Evolutionary conservation across 2,797 vertebrate species (phyloP), one percentile per base, ranked within the genome.

Genomic region (Rhynchonycteris naso): DNA sequence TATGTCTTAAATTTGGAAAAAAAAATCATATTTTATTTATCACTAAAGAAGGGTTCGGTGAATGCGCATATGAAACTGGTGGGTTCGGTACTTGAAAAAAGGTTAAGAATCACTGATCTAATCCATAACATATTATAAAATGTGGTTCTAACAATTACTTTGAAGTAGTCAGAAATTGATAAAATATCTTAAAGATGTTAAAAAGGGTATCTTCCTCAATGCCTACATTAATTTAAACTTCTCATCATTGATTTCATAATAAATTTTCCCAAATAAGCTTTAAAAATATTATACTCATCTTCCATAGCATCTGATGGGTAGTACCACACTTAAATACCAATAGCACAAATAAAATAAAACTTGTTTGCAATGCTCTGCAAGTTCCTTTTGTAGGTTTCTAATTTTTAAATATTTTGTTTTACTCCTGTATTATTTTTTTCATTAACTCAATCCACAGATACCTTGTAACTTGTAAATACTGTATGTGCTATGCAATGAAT

Each of bases 111-210:
- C n/a, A n/a, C n/a, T n/a, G n/a, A n/a, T n/a, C n/a, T n/a, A n/a
- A n/a, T n/a, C n/a, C n/a, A 59, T 14, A 86, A 14, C 28, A 21
- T 94, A 78, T 83, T 94, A 83, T 78, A 63, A 89, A 87, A 61
- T 68, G 30, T 66, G 22, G 11, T 16, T 56, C 24, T 74, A 74
- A 11, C 58, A 66, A 50, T 91, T 22, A 58, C 52, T 58, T 16
- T 11, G 11, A 86, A 80, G 22, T 66, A 14, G 5, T 54, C 9
- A 72, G 30, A 79, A 80, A 94, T 30, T 81, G 6, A 80, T 56
- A 4, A 47, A 65, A 58, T n/a, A 74, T 80, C 50, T 72, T 86
- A 65, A 79, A 54, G 10, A 80, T 38, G 19, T 15, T 74, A 24
- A 79, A 66, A 66, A 11, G 66, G 85, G 4, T 52, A 81, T 58